phyloP scores from a whole-genome alignment of 2,888 invertebrate genomes.

The Troilus luridus region DNA sequence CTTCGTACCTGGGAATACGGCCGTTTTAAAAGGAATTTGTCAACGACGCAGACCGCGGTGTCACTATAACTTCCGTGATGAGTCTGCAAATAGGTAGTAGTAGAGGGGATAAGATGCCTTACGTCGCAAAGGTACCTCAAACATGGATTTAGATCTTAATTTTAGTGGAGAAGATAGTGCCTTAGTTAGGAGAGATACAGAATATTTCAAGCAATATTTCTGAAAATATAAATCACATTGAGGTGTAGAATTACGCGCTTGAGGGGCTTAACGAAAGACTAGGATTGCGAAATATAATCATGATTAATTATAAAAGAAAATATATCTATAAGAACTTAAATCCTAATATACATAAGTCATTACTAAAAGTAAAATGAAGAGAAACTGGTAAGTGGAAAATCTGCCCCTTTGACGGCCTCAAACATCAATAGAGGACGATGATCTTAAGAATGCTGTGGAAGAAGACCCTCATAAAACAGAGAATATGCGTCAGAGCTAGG shows the following conservation, averaged over 20 bases:
- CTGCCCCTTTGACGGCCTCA: too few species aligned
- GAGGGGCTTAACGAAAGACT: neutral
- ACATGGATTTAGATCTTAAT: neutral
- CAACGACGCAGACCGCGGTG: neutral
- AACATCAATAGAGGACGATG: too few species aligned
- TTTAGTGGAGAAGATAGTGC: neutral
- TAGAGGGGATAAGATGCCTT: neutral
- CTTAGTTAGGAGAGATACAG: neutral
- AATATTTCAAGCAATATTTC: neutral
- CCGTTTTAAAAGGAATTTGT: neutral
- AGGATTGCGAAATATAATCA: neutral
- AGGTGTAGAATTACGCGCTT: neutral
- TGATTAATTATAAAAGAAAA: neutral
- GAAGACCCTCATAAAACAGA: too few species aligned
- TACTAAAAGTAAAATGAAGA: neutral
- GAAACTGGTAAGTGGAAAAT: too few species aligned
- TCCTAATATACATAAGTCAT: neutral
- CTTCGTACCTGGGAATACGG: neutral
- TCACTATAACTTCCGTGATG: slow-evolving; percentile 30
- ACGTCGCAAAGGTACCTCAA: neutral
- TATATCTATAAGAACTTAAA: neutral
- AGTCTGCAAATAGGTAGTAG: neutral
- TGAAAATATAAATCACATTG: neutral
- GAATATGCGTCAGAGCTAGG: too few species aligned
- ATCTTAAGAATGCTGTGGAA: too few species aligned